A percentile compares a stretch with the other conserved stretches of the same genome.
These are phyloP conservation scores for Calypte anna DNA, from an alignment of 2,113 vertebrate species.

Conservation along the genomic window DNA sequence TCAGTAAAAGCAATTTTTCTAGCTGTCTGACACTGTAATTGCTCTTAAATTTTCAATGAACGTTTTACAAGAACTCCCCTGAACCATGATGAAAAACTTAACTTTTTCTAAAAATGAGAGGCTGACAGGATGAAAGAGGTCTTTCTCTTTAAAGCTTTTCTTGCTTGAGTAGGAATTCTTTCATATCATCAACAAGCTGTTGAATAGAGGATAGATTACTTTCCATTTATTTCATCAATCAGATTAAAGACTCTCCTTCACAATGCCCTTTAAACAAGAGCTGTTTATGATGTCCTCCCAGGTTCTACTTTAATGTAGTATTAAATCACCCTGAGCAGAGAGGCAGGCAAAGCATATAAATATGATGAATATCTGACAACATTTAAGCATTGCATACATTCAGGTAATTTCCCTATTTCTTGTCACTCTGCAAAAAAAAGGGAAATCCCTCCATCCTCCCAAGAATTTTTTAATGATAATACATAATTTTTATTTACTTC, in stretches of 20 bases:
- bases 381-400: constrained; percentile 75
- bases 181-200: constrained; percentile 86
- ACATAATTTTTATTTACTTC: neutral
- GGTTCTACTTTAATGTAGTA: constrained; percentile 83
- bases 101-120: constrained; percentile 88
- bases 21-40: constrained; percentile 97
- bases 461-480: constrained; percentile 32
- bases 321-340: constrained; percentile 78
- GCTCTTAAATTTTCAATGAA: constrained; percentile 93
- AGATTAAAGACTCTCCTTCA: constrained; percentile 88
- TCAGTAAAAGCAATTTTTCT: constrained; percentile 94
- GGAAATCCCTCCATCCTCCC: neutral
- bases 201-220: constrained; percentile 86
- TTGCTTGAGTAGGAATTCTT: constrained; percentile 84
- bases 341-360: constrained; percentile 73
- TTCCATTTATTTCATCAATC: constrained; percentile 90
- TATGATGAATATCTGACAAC: constrained; percentile 78
- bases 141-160: constrained; percentile 86
- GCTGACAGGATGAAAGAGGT: constrained; percentile 87
- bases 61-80: constrained; percentile 90
- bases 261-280: constrained; percentile 88
- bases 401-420: constrained; percentile 70
- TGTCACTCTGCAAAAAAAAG: constrained; percentile 54
- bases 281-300: constrained; percentile 85
- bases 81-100: constrained; percentile 91